phyloP scores from a whole-genome alignment of 2,888 invertebrate species.

The Mythimna pallens region DNA sequence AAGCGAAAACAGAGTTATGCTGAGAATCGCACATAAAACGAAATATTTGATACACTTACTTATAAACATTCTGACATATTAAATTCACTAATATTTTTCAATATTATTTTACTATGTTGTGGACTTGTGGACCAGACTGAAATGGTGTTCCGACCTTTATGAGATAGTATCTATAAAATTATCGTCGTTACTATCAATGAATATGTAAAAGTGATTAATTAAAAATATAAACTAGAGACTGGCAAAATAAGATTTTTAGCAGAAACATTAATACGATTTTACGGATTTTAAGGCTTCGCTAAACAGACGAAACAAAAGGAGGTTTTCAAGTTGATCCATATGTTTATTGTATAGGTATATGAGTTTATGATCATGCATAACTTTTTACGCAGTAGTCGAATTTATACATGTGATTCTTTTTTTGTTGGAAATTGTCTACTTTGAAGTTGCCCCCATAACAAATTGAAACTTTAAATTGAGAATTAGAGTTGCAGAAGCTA shows the following conservation, averaged over 20 bases:
- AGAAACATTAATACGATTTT: neutral
- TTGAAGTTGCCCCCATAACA: too few species aligned
- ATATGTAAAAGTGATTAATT: neutral
- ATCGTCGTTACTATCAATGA: neutral
- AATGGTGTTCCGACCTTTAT: too few species aligned
- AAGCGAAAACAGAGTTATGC: slow-evolving; percentile 28
- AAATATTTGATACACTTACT: slow-evolving; percentile 27
- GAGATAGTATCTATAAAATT: neutral
- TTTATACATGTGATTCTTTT: too few species aligned
- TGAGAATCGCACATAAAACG: slow-evolving; percentile 21
- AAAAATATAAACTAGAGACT: neutral
- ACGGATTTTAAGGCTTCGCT: neutral
- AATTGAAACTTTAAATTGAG: too few species aligned
- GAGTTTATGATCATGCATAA: too few species aligned
- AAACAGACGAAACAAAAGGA: neutral
- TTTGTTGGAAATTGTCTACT: too few species aligned
- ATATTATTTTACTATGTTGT: neutral
- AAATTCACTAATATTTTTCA: neutral
- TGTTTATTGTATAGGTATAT: too few species aligned
- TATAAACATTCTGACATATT: slow-evolving; percentile 8
- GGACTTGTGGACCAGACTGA: neutral
- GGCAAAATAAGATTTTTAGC: neutral
- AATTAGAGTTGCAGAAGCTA: too few species aligned
- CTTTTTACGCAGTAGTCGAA: too few species aligned
- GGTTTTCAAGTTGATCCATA: too few species aligned